Conservation (phyloP, 23 tunicate species). For the Trididemnum clinides region DNA sequence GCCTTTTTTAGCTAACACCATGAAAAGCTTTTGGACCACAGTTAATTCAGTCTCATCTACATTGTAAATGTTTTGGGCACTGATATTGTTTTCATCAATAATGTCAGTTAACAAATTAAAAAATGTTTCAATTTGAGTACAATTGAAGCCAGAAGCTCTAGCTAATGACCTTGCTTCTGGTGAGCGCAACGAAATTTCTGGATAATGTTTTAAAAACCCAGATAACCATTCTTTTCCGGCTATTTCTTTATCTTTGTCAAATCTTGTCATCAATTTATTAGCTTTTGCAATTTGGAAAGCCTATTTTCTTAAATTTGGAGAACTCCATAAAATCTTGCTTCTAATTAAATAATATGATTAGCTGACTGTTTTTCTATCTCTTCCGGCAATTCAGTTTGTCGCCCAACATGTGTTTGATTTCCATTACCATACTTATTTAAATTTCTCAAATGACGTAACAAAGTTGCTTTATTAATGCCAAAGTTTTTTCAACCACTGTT, state of each 20-base stretch:
- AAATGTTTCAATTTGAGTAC: no score
- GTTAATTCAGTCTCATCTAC: no score
- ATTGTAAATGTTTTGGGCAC: no score
- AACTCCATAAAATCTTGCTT: background rate
- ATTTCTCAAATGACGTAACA: background rate
- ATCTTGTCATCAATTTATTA: background rate
- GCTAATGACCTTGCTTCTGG: no score
- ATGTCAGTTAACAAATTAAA: no score
- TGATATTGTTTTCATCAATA: no score
- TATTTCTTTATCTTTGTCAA: background rate
- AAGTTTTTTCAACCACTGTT: background rate
- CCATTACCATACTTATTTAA: background rate
- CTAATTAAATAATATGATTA: background rate
- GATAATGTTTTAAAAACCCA: background rate
- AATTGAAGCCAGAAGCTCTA: no score
- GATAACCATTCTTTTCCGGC: background rate
- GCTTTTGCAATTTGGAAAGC: background rate
- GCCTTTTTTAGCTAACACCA: no score
- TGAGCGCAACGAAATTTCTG: background rate
- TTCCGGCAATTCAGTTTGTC: background rate
- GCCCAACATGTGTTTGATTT: background rate
- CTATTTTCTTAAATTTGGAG: background rate
- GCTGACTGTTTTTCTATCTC: background rate
- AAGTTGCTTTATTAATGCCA: background rate
- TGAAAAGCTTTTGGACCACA: no score